A percentile compares a stretch with the other conserved stretches of the same genome.
These are phyloP conservation scores for Salminus brasiliensis DNA, from an alignment of 2,113 vertebrate species.

Conservation along the genomic window DNA sequence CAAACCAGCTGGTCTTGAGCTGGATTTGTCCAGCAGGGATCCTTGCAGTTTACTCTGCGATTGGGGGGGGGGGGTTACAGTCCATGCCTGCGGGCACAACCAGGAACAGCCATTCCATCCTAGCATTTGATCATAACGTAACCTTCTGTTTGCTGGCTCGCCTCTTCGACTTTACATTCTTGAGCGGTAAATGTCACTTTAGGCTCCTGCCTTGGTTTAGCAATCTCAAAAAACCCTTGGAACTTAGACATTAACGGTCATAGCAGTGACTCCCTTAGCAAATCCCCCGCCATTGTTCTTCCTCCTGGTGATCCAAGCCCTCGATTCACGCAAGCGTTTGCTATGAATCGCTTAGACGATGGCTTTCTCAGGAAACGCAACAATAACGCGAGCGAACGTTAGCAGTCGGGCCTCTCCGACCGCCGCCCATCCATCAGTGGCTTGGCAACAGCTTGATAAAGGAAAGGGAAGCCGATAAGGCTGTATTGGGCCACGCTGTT, in stretches of 20 bases:
- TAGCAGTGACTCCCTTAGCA: not conserved
- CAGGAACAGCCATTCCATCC: no score
- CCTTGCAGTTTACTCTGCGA: no score
- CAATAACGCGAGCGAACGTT: constrained; percentile 8
- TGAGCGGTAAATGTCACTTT: not conserved
- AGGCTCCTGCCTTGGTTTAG: not conserved
- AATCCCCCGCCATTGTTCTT: not conserved
- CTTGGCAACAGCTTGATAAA: constrained; percentile 59
- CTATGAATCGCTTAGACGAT: not conserved
- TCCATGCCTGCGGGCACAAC: no score
- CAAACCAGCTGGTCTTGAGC: no score
- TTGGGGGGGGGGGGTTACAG: no score
- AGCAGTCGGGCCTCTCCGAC: not conserved
- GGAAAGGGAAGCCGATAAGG: constrained; percentile 65
- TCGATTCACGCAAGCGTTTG: not conserved
- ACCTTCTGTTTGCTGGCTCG: no score
- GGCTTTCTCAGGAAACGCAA: constrained; percentile 8
- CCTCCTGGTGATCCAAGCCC: not conserved
- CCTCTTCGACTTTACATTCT: no score
- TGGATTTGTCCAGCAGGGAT: no score
- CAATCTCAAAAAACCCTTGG: not conserved
- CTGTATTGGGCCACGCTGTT: constrained; percentile 57
- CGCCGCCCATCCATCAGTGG: constrained; percentile 42
- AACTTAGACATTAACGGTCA: not conserved
- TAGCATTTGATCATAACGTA: no score